phyloP scores from a whole-genome alignment of 2,888 invertebrate species.

The Drosophila cognata region DNA sequence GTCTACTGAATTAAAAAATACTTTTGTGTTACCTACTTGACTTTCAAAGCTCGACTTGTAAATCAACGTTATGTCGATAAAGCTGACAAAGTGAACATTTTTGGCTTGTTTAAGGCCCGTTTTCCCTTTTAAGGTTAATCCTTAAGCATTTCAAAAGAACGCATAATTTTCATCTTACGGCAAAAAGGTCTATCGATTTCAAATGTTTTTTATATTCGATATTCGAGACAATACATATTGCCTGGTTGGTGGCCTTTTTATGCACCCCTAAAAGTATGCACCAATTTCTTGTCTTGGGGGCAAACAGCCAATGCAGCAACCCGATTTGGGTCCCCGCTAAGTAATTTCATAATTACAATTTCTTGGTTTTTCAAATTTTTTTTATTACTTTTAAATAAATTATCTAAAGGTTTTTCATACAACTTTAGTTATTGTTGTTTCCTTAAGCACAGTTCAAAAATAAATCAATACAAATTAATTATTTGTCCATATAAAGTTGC shows the following conservation, averaged over 20 bases:
- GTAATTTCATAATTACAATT: neutral
- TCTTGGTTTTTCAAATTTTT: slow-evolving; percentile 43
- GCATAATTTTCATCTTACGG: neutral
- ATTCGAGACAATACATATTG: neutral
- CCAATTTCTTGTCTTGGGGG: neutral
- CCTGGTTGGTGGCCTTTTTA: neutral
- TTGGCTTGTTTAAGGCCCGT: no score
- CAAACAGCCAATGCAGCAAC: neutral
- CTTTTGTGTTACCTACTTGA: neutral
- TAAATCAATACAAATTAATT: slow-evolving; percentile 46
- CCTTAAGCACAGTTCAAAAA: slow-evolving; percentile 43
- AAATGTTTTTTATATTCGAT: neutral
- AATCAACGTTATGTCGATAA: neutral
- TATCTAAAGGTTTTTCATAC: slow-evolving; percentile 70
- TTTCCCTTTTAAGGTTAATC: neutral
- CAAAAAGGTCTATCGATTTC: neutral
- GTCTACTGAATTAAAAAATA: neutral
- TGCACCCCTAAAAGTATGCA: neutral
- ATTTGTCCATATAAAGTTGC: slow-evolving; percentile 27
- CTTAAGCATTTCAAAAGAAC: neutral
- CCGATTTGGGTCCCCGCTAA: neutral
- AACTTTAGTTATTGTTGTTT: slow-evolving; percentile 61
- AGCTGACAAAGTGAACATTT: neutral
- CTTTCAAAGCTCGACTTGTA: neutral
- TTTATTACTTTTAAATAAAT: slow-evolving; percentile 76